Evolutionary conservation across 1,140 invertebrate species (phyloP).

Genomic region (Phymastichus coffea): DNA sequence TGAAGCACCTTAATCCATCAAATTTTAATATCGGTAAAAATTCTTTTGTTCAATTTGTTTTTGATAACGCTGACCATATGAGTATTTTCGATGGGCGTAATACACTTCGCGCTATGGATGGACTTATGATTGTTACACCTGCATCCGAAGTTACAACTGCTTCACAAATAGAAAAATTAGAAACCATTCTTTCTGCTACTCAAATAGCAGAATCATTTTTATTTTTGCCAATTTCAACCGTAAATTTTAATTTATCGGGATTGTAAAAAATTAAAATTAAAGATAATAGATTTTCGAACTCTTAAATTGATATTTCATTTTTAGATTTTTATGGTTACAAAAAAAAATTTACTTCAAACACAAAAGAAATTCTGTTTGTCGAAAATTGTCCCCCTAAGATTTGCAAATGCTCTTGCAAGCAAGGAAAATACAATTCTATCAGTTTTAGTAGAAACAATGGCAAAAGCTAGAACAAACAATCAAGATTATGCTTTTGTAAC

Average conservation of each 20-base stretch:
- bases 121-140: constrained; percentile 29
- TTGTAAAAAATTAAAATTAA: not conserved
- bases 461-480: constrained; percentile 8
- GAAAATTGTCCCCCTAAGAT: constrained; percentile 26
- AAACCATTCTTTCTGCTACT: not conserved
- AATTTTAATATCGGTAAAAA: constrained; percentile 29
- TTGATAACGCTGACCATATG: constrained; percentile 34
- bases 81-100: constrained; percentile 28
- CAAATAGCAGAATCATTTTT: not conserved
- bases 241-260: not conserved
- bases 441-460: constrained; percentile 10
- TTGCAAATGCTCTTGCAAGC: constrained; percentile 26
- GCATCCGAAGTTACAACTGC: not conserved
- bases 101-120: constrained; percentile 34
- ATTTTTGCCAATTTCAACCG: not conserved
- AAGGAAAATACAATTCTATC: constrained; percentile 30
- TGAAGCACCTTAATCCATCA: constrained; percentile 7
- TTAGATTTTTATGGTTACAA: not conserved
- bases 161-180: not conserved
- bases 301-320: constrained; percentile 1
- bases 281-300: constrained; percentile 7
- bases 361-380: constrained; percentile 22
- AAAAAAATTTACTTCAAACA: constrained; percentile 23
- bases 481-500: constrained; percentile 40
- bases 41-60: no score